Evolutionary conservation across 2,113 vertebrate genomes (phyloP).

Genomic region (Ptyas mucosa): DNA sequence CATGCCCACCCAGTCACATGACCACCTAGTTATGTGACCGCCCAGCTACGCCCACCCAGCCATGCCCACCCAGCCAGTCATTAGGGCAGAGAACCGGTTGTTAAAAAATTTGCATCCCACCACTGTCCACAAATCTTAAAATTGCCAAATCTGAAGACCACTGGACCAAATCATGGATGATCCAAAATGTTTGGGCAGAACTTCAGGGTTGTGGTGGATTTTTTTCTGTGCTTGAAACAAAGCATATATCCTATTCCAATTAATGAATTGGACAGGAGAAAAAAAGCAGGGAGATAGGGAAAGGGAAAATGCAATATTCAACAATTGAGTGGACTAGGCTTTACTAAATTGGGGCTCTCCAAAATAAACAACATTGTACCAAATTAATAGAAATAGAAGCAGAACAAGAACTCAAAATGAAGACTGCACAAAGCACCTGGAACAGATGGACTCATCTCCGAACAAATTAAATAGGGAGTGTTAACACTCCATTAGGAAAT

Average conservation of each 20-base stretch:
- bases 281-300: not conserved
- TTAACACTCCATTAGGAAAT: constrained; percentile 14
- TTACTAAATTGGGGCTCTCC: not conserved
- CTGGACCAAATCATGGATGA: not conserved
- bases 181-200: not conserved
- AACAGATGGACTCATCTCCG: not conserved
- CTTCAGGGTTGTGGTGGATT: not conserved
- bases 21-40: too few relatives aligned
- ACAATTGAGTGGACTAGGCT: not conserved
- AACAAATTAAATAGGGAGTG: not conserved
- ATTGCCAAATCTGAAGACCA: not conserved
- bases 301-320: not conserved
- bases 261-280: not conserved
- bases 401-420: not conserved
- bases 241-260: not conserved
- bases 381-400: not conserved
- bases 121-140: not conserved
- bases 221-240: not conserved
- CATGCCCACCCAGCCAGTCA: too few relatives aligned
- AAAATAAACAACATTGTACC: not conserved
- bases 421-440: not conserved
- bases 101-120: too few relatives aligned
- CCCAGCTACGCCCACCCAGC: too few relatives aligned
- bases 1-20: too few relatives aligned
- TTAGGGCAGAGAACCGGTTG: too few relatives aligned